Evolutionary conservation across 1,140 invertebrate species (phyloP), one percentile per base, ranked within the genome.

Genomic region (Drosophila parvula): DNA sequence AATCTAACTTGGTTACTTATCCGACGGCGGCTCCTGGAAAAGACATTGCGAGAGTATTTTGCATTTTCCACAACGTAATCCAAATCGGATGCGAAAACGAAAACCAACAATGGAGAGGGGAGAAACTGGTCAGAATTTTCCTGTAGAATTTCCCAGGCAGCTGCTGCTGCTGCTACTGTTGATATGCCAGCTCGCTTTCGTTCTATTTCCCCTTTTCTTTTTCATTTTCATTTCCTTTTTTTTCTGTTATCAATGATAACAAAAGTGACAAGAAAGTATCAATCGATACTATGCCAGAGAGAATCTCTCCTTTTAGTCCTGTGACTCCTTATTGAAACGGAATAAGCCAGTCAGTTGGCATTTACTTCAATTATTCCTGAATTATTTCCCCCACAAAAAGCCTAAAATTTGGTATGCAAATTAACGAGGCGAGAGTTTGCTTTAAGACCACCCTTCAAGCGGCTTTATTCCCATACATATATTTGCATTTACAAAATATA

Each of bases 41-140:
- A 27, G 43, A 48, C 38, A 28, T 47, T 45, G 45, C 38, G 11
- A 53, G 78, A 79, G 82, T 88, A 68, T 65, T 85, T 88, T 85
- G 82, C 82, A 85, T 85, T 85, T 71, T 67, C 47, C 79, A 58
- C 62, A 77, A 74, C 69, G 77, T 83, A 77, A 83, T 83, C 78
- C 78, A 55, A 83, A 68, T 73, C 69, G 69, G 67, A 73, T 59
- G 67, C 65, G 53, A 71, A 71, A 71, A 79, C 68, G 80, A 83
- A 79, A 83, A 48, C 63, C 61, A 79, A 78, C 79, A 81, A 73
- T 41, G 70, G 11, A 14, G 57, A 27, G 58, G 57, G 30, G 58
- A 18, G 1, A 41, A 77, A 43, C 51, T 68, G 69, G 55, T 80
- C 59, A 55, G 44, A 41, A 65, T 57, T 36, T 56, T 65, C 16